Evolutionary conservation across 2,888 invertebrate species (phyloP).

Genomic region (Melipona bicolor): DNA sequence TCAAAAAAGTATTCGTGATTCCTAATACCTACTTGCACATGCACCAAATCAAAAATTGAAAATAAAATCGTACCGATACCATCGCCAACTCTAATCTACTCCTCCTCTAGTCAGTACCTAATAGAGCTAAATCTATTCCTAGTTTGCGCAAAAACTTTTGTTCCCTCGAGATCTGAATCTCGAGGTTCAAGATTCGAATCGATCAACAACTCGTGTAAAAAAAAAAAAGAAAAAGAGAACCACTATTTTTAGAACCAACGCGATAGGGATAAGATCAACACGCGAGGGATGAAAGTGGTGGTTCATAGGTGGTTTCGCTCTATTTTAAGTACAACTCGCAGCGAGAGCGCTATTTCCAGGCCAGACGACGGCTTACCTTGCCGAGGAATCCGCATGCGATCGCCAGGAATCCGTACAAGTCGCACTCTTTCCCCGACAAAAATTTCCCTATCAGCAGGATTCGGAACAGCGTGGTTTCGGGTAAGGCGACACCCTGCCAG

Average conservation of each 20-base stretch:
- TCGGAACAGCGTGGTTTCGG: constrained; percentile 76
- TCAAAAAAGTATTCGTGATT: no score
- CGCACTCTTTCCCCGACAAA: constrained; percentile 61
- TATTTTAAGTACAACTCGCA: constrained; percentile 47
- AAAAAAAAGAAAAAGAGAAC: constrained; percentile 1
- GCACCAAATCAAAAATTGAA: no score
- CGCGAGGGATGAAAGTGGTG: not conserved
- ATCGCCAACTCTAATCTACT: no score
- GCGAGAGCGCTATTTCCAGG: constrained; percentile 44
- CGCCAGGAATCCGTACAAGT: constrained; percentile 78
- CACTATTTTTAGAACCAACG: not conserved
- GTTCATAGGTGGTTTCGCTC: constrained; percentile 14
- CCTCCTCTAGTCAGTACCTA: no score
- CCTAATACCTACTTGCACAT: no score
- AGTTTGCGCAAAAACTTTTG: not conserved
- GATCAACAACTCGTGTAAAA: constrained; percentile 17
- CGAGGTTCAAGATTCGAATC: constrained; percentile 7
- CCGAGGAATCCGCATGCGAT: constrained; percentile 79
- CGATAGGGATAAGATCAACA: constrained; percentile 26
- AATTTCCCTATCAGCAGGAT: constrained; percentile 75
- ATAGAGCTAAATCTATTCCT: no score
- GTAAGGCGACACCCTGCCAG: constrained; percentile 77
- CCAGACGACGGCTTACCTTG: constrained; percentile 72
- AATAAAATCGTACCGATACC: no score
- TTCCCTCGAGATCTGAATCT: not conserved